phyloP scores from a whole-genome alignment of 2,888 invertebrate genomes.

The Apomyelois bistriatella region DNA sequence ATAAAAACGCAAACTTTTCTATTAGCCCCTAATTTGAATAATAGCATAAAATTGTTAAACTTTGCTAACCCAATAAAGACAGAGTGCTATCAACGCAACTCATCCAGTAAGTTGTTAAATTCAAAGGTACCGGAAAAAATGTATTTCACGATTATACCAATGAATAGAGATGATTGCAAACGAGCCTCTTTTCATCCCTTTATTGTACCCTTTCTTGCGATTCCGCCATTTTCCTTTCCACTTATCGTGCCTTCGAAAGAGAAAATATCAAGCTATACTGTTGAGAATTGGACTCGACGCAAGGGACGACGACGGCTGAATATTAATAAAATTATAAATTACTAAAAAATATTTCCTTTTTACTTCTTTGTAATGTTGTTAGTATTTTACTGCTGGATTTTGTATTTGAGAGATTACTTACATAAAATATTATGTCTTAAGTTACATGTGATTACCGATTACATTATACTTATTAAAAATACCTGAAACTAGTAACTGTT shows the following conservation, averaged over 20 bases:
- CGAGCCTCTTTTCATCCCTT: constrained; percentile 43
- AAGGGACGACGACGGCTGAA: constrained; percentile 32
- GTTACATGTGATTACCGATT: too few relatives aligned
- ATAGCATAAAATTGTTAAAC: constrained; percentile 5
- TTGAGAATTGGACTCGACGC: constrained; percentile 26
- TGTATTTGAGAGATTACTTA: too few relatives aligned
- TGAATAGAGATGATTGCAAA: constrained; percentile 55
- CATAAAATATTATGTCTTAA: too few relatives aligned
- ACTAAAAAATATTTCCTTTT: constrained; percentile 19
- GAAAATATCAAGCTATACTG: constrained; percentile 37
- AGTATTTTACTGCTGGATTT: background rate
- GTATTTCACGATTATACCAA: constrained; percentile 37
- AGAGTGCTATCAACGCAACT: constrained; percentile 15
- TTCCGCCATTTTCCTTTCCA: constrained; percentile 38
- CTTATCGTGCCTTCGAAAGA: constrained; percentile 42
- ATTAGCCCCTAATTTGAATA: constrained; percentile 6
- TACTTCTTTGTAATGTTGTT: background rate
- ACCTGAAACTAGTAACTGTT: too few relatives aligned
- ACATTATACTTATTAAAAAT: too few relatives aligned
- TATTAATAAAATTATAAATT: constrained; percentile 30
- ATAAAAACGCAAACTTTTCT: constrained; percentile 2
- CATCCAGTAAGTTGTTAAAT: constrained; percentile 16
- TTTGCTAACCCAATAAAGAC: constrained; percentile 16
- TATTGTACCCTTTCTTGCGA: constrained; percentile 48
- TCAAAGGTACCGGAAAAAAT: constrained; percentile 23